Conservation (phyloP, 2,113 vertebrate species). For the Elachura formosa region DNA sequence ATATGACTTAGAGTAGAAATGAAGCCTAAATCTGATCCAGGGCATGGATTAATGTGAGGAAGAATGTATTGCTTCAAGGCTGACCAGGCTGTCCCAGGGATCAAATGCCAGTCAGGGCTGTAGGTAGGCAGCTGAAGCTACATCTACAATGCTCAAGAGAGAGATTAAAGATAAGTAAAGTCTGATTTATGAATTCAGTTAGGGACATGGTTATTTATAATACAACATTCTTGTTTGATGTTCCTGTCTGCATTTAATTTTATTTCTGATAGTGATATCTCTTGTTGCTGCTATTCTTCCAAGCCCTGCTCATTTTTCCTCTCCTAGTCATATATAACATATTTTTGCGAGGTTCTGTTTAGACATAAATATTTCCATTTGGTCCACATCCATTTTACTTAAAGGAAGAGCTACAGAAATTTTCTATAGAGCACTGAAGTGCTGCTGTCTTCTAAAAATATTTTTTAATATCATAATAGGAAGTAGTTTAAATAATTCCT, state of each 20-base stretch:
- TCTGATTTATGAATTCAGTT: conserved; percentile 49
- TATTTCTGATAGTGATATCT: conserved; percentile 53
- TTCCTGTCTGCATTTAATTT: conserved; percentile 53
- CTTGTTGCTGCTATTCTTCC: conserved; percentile 45
- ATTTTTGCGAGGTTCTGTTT: background rate
- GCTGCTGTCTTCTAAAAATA: background rate
- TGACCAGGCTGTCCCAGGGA: background rate
- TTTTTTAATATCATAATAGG: background rate
- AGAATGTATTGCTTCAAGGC: background rate
- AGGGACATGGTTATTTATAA: conserved; percentile 46
- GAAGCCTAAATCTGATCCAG: background rate
- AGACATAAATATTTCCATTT: conserved; percentile 22
- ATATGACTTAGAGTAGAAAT: background rate
- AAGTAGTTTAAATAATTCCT: background rate
- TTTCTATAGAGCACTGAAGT: background rate
- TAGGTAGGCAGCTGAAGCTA: background rate
- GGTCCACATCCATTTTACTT: background rate
- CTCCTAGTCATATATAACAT: background rate
- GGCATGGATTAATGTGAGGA: background rate
- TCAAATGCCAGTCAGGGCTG: conserved; percentile 18
- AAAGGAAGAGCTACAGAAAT: background rate
- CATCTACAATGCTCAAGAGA: conserved; percentile 39
- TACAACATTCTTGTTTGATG: conserved; percentile 44
- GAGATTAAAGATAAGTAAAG: conserved; percentile 42
- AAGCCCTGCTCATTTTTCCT: conserved; percentile 22